Conservation (phyloP, 2,797 vertebrate genomes). For the Sebastes reedi region DNA sequence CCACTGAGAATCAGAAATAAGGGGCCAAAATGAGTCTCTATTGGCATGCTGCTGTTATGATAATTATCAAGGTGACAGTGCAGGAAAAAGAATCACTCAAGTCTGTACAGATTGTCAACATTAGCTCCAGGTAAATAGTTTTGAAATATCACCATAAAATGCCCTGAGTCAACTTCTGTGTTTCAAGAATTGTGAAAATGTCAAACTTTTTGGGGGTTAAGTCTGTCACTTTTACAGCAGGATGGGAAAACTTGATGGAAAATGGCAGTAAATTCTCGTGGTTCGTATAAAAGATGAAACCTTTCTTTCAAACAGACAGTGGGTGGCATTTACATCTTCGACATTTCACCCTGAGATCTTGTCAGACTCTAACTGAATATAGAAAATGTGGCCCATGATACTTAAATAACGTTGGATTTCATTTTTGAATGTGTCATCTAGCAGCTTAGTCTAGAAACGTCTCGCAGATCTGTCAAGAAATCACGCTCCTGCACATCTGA, state of each 20-base stretch:
- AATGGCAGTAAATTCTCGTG: constrained; percentile 9
- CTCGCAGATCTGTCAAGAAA: constrained; percentile 19
- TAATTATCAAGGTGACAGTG: not conserved
- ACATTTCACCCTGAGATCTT: constrained; percentile 15
- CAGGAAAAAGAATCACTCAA: not conserved
- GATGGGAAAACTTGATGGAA: not conserved
- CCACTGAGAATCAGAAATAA: not conserved
- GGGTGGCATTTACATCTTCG: constrained; percentile 19
- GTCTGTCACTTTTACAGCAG: constrained; percentile 4
- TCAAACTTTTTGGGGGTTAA: not conserved
- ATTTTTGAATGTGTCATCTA: constrained; percentile 1
- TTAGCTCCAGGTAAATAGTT: not conserved
- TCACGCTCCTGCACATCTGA: not conserved
- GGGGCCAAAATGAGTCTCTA: not conserved
- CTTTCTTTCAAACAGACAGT: constrained; percentile 7
- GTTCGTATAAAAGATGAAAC: not conserved
- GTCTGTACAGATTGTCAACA: not conserved
- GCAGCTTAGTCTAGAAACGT: constrained; percentile 1
- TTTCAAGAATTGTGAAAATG: not conserved
- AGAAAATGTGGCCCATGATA: constrained; percentile 11
- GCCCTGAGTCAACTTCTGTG: not conserved
- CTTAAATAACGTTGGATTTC: constrained; percentile 8
- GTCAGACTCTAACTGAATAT: constrained; percentile 23
- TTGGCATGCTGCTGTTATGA: not conserved
- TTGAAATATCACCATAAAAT: not conserved